Evolutionary conservation across 2,888 invertebrate species (phyloP).

Genomic region (Xestia xanthographa): DNA sequence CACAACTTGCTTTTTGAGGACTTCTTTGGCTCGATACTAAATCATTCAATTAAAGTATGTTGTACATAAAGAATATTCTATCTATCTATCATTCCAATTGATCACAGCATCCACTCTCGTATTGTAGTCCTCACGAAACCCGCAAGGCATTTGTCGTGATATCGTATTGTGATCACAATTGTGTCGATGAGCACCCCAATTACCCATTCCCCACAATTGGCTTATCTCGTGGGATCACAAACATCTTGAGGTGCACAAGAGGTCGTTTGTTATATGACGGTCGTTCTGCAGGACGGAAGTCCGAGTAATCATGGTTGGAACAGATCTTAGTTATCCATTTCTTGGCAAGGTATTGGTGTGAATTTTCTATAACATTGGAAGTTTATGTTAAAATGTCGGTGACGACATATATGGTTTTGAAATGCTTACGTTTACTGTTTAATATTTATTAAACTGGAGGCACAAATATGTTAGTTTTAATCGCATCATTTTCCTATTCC

Average conservation of each 20-base stretch:
- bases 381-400: background rate
- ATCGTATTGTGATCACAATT: slow-evolving; percentile 52
- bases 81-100: background rate
- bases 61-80: background rate
- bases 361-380: background rate
- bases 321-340: background rate
- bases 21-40: background rate
- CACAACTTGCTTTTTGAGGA: background rate
- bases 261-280: slow-evolving; percentile 20
- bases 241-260: slow-evolving; percentile 28
- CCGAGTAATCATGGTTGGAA: slow-evolving; percentile 16
- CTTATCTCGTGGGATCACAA: slow-evolving; percentile 43
- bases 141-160: slow-evolving; percentile 44
- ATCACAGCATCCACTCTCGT: background rate
- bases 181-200: slow-evolving; percentile 55
- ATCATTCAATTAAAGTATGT: background rate
- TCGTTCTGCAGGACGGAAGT: slow-evolving; percentile 2
- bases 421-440: background rate
- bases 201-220: slow-evolving; percentile 47
- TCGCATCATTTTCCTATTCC: background rate
- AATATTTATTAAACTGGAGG: background rate
- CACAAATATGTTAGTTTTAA: background rate
- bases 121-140: slow-evolving; percentile 11
- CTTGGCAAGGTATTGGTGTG: background rate
- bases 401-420: background rate